Conservation (phyloP, 2,888 invertebrate species). For the Clitarchus hookeri region DNA sequence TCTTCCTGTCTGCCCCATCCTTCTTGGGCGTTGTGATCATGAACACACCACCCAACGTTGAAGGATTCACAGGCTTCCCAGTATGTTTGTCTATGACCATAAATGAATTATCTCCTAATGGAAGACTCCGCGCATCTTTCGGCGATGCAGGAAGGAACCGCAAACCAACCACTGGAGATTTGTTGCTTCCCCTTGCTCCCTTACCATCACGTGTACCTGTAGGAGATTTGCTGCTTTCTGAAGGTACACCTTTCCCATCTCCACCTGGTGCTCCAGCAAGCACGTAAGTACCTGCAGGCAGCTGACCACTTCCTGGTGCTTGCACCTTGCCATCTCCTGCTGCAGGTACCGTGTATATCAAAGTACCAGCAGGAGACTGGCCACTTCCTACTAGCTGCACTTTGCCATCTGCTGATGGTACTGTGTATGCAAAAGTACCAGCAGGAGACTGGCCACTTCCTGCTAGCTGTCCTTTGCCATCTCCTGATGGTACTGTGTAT, state of each 20-base stretch:
- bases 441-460: not conserved
- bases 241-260: not conserved
- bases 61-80: constrained; percentile 50
- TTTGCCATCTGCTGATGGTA: not conserved
- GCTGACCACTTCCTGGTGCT: not conserved
- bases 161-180: constrained; percentile 18
- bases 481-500: not conserved
- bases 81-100: constrained; percentile 47
- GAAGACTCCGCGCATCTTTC: not conserved
- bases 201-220: constrained; percentile 19
- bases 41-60: constrained; percentile 26
- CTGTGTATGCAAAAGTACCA: not conserved
- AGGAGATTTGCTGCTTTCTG: constrained; percentile 16
- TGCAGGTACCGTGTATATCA: not conserved
- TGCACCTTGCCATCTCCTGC: not conserved
- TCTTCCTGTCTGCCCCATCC: constrained; percentile 2
- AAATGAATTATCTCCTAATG: constrained; percentile 5
- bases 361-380: not conserved
- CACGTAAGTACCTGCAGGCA: not conserved
- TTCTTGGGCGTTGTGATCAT: not conserved
- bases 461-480: not conserved
- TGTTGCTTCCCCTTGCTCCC: not conserved
- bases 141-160: not conserved
- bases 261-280: not conserved
- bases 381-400: not conserved